Percentiles rank a stretch among this genome's conserved stretches.
Evolutionary conservation across 2,888 invertebrate species (phyloP).

Genomic region (Hemistola chrysoprasaria): DNA sequence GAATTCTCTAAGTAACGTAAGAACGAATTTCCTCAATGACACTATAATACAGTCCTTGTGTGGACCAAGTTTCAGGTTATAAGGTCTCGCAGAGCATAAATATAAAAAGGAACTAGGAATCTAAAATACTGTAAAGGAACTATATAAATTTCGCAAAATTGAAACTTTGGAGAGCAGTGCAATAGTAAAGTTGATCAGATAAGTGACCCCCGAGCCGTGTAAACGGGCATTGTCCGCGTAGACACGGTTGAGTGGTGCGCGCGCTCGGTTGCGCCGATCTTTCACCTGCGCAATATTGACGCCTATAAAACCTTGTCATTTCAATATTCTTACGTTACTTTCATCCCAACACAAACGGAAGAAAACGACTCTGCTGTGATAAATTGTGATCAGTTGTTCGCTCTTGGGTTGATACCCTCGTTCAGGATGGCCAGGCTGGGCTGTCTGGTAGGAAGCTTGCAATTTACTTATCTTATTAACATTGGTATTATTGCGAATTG

Average conservation of each 20-base stretch:
- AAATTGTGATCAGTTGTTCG: slow-evolving; percentile 45
- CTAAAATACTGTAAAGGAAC: no score
- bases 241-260: slow-evolving; percentile 75
- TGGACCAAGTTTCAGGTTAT: no score
- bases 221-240: slow-evolving; percentile 76
- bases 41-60: no score
- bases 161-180: not conserved
- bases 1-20: no score
- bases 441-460: slow-evolving; percentile 66
- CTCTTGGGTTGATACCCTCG: slow-evolving; percentile 70
- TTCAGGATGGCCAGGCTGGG: slow-evolving; percentile 60
- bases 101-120: no score
- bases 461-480: slow-evolving; percentile 12
- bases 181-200: not conserved
- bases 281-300: slow-evolving; percentile 80
- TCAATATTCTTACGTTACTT: slow-evolving; percentile 77
- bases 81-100: no score
- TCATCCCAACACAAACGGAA: slow-evolving; percentile 72
- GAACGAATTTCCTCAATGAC: no score
- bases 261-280: slow-evolving; percentile 76
- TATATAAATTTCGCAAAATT: not conserved
- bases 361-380: slow-evolving; percentile 63
- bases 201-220: slow-evolving; percentile 34
- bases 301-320: slow-evolving; percentile 81
- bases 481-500: slow-evolving; percentile 6